Evolutionary conservation across 2,797 vertebrate genomes (phyloP).

Genomic region (Channa striata): DNA sequence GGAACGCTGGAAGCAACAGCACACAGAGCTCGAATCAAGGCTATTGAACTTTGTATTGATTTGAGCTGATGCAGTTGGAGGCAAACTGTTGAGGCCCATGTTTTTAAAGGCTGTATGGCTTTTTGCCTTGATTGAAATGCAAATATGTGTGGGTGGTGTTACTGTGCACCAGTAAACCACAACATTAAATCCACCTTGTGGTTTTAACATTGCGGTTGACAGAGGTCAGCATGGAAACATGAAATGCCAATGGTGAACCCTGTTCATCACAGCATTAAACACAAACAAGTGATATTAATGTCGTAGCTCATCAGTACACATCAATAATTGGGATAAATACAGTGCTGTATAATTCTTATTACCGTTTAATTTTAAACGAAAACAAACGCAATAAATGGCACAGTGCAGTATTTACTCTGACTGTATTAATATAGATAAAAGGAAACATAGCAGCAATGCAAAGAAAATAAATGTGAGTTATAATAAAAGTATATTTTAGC

Average conservation of each 20-base stretch:
- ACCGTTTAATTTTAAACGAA: too few species aligned
- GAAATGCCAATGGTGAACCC: too few species aligned
- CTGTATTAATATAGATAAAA: slow-evolving; percentile 2
- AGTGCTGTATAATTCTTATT: too few species aligned
- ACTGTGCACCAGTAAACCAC: slow-evolving; percentile 3
- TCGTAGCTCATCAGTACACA: too few species aligned
- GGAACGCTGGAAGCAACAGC: slow-evolving; percentile 32
- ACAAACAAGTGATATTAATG: too few species aligned
- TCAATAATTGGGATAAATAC: too few species aligned
- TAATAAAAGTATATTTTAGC: not conserved
- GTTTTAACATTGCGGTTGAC: too few species aligned
- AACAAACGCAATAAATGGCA: too few species aligned
- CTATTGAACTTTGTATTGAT: slow-evolving; percentile 61
- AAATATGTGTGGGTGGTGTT: slow-evolving; percentile 37
- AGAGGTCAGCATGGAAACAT: too few species aligned
- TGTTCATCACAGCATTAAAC: too few species aligned
- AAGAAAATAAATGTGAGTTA: slow-evolving; percentile 14
- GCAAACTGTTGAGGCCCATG: slow-evolving; percentile 27
- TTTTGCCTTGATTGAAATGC: slow-evolving; percentile 41
- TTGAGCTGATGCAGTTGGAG: slow-evolving; percentile 37
- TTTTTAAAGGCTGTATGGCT: slow-evolving; percentile 35
- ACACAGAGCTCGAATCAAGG: slow-evolving; percentile 57
- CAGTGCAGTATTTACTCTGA: too few species aligned
- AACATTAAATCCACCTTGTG: too few species aligned
- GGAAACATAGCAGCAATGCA: slow-evolving; percentile 10